Percentiles rank a stretch among this genome's conserved stretches.
Evolutionary conservation across 2,888 invertebrate species (phyloP).

Genomic region (Frankliniella intonsa): DNA sequence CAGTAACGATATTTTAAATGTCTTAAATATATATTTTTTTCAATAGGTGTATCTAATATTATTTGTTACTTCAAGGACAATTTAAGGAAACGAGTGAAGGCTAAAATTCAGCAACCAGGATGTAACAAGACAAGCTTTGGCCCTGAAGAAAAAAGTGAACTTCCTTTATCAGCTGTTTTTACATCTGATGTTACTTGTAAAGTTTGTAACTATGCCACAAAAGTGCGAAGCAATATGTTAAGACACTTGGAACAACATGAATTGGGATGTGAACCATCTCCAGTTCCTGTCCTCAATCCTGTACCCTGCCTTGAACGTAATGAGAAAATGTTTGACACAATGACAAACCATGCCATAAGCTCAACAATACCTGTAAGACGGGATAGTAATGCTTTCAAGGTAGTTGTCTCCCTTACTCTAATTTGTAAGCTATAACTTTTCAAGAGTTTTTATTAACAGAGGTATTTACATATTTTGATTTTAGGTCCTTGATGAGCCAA

Average conservation of each 20-base stretch:
- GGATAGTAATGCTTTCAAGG: conserved; percentile 32
- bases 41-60: neutral
- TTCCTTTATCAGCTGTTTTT: conserved; percentile 64
- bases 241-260: conserved; percentile 65
- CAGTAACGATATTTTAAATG: neutral
- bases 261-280: conserved; percentile 39
- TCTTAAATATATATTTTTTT: neutral
- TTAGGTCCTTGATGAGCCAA: conserved; percentile 44
- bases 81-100: neutral
- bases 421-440: neutral
- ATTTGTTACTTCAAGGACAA: neutral
- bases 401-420: conserved; percentile 8
- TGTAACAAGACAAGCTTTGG: conserved; percentile 45
- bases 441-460: conserved; percentile 8
- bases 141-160: conserved; percentile 57
- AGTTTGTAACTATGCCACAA: conserved; percentile 63
- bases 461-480: neutral
- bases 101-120: neutral
- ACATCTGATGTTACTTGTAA: conserved; percentile 59
- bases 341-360: conserved; percentile 77
- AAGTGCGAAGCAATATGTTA: conserved; percentile 66
- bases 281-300: conserved; percentile 64
- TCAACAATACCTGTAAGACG: conserved; percentile 46
- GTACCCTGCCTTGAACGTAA: conserved; percentile 72
- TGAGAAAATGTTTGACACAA: conserved; percentile 78